phyloP scores from a whole-genome alignment of 1,140 invertebrate genomes.

The Caenorhabditis briggsae region DNA sequence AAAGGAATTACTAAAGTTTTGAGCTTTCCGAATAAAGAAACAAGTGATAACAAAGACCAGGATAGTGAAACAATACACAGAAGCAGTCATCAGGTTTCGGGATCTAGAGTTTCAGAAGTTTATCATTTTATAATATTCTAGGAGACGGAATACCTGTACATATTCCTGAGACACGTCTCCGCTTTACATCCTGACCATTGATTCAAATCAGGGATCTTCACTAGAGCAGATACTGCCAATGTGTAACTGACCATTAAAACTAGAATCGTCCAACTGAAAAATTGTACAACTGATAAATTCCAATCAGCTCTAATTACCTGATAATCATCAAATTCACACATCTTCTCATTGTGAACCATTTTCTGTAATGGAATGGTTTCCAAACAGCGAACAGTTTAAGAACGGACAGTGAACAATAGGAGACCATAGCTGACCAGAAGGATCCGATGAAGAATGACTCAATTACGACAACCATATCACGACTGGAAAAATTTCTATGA shows the following conservation, averaged over 20 bases:
- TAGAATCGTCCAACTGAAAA: constrained; percentile 67
- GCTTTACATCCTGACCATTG: constrained; percentile 68
- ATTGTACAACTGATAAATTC: background rate
- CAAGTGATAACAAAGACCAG: constrained; percentile 63
- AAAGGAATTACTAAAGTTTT: constrained; percentile 67
- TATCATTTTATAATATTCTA: background rate
- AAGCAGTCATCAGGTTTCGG: constrained; percentile 62
- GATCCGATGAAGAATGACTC: constrained; percentile 72
- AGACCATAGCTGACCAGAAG: constrained; percentile 74
- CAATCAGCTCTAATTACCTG: constrained; percentile 9
- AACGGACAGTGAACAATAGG: constrained; percentile 70
- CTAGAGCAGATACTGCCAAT: constrained; percentile 60
- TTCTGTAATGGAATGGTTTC: constrained; percentile 71
- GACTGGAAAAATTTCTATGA: constrained; percentile 66
- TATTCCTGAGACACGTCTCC: constrained; percentile 65
- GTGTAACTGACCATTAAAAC: constrained; percentile 66
- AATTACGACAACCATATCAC: constrained; percentile 68
- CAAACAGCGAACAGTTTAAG: constrained; percentile 74
- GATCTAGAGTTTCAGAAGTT: background rate
- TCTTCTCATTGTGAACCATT: constrained; percentile 72
- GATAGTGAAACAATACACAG: constrained; percentile 66
- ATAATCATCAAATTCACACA: constrained; percentile 62
- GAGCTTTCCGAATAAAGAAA: constrained; percentile 69
- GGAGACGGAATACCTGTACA: constrained; percentile 56
- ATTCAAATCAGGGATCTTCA: constrained; percentile 65